Evolutionary conservation across 2,797 vertebrate species (phyloP), one percentile per base, ranked within the genome.

Genomic region (Malurus leucopterus): DNA sequence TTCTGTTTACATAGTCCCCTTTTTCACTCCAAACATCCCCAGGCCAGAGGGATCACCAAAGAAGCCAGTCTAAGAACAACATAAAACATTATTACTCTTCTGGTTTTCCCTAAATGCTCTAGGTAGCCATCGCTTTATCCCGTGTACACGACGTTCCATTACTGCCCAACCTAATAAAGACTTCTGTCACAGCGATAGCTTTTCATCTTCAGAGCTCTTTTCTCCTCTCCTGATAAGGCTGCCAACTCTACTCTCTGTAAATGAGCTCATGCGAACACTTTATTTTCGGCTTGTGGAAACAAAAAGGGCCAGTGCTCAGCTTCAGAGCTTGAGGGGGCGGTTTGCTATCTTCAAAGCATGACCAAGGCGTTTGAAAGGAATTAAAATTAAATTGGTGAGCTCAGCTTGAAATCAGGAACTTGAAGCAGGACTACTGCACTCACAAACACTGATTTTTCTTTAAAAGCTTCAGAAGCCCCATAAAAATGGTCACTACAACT

Each of bases 161-260:
- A 96, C 96, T 95, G 95, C 96, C 96, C 94, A 95, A 90, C 95
- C 95, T 97, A 98, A 98, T 98, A 98, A 97, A 98, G 96, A 95
- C 97, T 97, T 96, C 97, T 97, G 97, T 97, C 96, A 96, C 93
- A 40, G 90, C 4, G 4, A 95, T 88, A 91, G 96, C 96, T 96
- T 97, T 97, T 97, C 98, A 97, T 98, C 97, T 96, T 96, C 93
- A 83, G 93, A 92, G 95, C 92, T 92, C 95, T 93, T 91, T 96
- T 96, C 96, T 96, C 94, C 86, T 75, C 93, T 95, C 95, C 95
- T 95, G 97, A 97, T 98, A 97, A 97, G 95, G 92, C 96, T 96
- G 96, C 95, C 97, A 97, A 95, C 95, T 94, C 93, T 83, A 95
- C 93, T 96, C 95, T 95, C 95, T 91, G 96, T 94, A 97, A 97